Evolutionary conservation across 2,113 vertebrate species (phyloP), one percentile per base, ranked within the genome.

Genomic region (Probosciger aterrimus): DNA sequence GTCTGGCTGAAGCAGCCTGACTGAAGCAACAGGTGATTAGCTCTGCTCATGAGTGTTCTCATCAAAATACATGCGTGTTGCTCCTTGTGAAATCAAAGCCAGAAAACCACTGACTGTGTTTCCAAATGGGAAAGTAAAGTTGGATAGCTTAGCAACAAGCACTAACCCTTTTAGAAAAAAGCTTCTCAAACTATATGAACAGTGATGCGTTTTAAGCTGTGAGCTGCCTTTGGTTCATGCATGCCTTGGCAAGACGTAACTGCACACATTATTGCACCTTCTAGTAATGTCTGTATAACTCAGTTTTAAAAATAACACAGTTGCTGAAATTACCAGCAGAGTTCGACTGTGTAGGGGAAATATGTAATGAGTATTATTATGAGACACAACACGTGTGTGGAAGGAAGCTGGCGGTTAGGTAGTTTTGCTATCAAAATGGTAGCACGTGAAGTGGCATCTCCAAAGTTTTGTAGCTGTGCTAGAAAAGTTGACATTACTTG

Each of bases 1-100:
- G 16, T 31, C 33, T 33, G 1, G 0, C 73, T 9, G 9, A 31
- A 69, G 50, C 5, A 4, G 46, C 31, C 16, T 3, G 6, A 17
- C 52, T 18, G 22, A 78, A 92, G 52, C 1, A 0, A 18, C 46
- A 44, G n/a, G 60, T 10, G 0, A 19, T 60, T 24, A 9, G 18
- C 30, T 92, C 55, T 88, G 22, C 12, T 93, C 0, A 0, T 15
- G 28, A 13, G 5, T 70, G 7, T 80, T 33, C n/a, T 22, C 19
- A 2, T 57, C 20, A 27, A 27, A 83, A 39, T 27, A 23, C 7
- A 3, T 23, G 20, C 0, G 0, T 59, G 35, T 57, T 79, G 24
- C 33, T 71, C 52, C 22, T 37, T 82, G 33, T 69, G 28, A 71
- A 15, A 31, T 67, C n/a, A 37, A 81, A 83, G n/a, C 50, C 74